Evolutionary conservation across 2,888 invertebrate genomes (phyloP).

Genomic region (Pecten maximus): DNA sequence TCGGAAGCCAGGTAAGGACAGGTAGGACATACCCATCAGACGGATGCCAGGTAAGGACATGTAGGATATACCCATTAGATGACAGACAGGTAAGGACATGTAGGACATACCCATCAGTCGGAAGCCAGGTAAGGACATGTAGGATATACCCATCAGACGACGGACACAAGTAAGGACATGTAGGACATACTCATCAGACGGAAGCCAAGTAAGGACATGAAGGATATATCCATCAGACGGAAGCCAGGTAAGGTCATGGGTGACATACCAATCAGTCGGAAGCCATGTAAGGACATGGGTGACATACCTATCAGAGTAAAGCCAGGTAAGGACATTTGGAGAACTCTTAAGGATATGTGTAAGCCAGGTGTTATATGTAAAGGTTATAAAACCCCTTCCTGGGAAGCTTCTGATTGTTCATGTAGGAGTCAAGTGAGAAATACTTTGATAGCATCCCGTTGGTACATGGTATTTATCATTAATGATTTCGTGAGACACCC

Average conservation of each 20-base stretch:
- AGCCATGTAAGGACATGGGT: slow-evolving; percentile 45
- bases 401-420: background rate
- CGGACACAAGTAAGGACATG: slow-evolving; percentile 43
- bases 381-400: background rate
- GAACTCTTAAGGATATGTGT: background rate
- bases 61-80: slow-evolving; percentile 55
- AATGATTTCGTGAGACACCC: background rate
- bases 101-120: slow-evolving; percentile 55
- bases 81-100: slow-evolving; percentile 43
- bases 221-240: slow-evolving; percentile 49
- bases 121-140: slow-evolving; percentile 51
- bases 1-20: slow-evolving; percentile 43
- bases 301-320: slow-evolving; percentile 49
- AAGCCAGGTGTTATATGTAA: background rate
- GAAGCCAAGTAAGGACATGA: slow-evolving; percentile 44
- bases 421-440: background rate
- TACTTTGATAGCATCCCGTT: background rate
- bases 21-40: slow-evolving; percentile 56
- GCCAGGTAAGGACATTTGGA: slow-evolving; percentile 43
- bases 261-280: slow-evolving; percentile 49
- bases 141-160: slow-evolving; percentile 53
- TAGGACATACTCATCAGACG: slow-evolving; percentile 55
- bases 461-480: background rate
- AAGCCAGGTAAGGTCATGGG: slow-evolving; percentile 46
- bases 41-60: slow-evolving; percentile 44